Evolutionary conservation across 30 jellyfish, hydroid and myxozoan species (phyloP), one percentile per base, ranked within the genome.

Genomic region (Pseudorhiza aurosa): DNA sequence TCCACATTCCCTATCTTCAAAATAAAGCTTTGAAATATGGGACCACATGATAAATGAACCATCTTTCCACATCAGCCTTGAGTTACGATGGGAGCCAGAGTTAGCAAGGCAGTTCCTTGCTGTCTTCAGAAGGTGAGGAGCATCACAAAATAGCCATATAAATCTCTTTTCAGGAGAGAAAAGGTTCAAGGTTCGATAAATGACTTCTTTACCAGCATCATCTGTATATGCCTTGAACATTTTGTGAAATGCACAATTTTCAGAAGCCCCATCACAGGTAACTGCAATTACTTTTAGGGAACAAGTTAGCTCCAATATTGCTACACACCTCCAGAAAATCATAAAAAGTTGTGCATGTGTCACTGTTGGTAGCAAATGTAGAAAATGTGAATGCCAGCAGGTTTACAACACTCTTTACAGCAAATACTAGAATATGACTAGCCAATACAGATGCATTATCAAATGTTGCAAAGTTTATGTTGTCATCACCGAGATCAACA

Each of bases 291-390:
- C 59, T 50, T 36, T 58, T n/a, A 56, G 5, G 32, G 56, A 18
- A 40, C 83, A 68, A 7, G 57, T 28, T 44, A 21, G 14, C 43
- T 69, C 67, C 43, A 27, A 69, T 33, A 57, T 21, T 29, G 29
- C 63, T 15, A 49, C 63, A 15, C 29, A 25, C 63, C 22, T 49
- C 80, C 88, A 75, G 29, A 75, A 58, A 19, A 53, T 24, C 58
- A 67, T 42, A 37, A 75, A 75, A 47, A 75, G n/a, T 37, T 75
- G 83, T 24, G 8, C 25, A 11, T 81, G 22, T 10, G 57, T 35
- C 87, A 42, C 81, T 72, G 45, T 56, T 49, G 46, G 96, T 85
- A 27, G 92, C 81, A 49, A 85, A 85, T 65, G 75, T 49, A 4
- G 88, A 93, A 0, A 85, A 32, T 5, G 69, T 43, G 53, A 59